phyloP scores from a whole-genome alignment of 2,113 vertebrate species.

The Crotalus tigris region DNA sequence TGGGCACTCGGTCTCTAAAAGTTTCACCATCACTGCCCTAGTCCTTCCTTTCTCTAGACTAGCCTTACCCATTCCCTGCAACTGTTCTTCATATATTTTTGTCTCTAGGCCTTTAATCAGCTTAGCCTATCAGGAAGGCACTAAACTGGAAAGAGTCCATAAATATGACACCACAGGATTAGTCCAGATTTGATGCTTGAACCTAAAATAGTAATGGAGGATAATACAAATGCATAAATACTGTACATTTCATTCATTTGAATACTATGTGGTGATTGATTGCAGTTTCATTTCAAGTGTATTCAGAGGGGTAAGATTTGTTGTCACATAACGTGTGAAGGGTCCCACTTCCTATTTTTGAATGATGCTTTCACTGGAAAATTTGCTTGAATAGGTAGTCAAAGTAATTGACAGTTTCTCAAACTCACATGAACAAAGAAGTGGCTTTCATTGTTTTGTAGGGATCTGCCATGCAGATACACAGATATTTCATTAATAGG shows the following conservation, averaged over 20 bases:
- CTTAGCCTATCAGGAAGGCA: neutral
- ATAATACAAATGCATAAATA: neutral
- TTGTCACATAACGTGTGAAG: neutral
- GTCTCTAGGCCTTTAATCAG: neutral
- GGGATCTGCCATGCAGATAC: constrained; percentile 10
- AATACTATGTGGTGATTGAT: neutral
- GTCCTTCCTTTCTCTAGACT: neutral
- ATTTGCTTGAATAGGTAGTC: neutral
- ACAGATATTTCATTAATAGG: constrained; percentile 60
- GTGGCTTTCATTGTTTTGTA: constrained; percentile 19
- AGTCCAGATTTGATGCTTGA: neutral
- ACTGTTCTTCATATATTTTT: neutral
- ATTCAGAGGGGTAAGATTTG: neutral
- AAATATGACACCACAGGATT: neutral
- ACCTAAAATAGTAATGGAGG: neutral
- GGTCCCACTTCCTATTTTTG: neutral
- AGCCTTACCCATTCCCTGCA: neutral
- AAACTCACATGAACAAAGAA: constrained; percentile 39
- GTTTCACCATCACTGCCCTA: neutral
- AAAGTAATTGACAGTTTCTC: neutral
- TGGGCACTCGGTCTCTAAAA: no score
- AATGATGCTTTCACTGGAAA: neutral
- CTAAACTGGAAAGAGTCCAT: neutral
- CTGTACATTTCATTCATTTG: neutral
- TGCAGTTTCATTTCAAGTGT: neutral